A percentile compares a stretch with the other conserved stretches of the same genome.
These are phyloP conservation scores for Uropetala carovei DNA, from an alignment of 2,888 invertebrate genomes.

Conservation along the genomic window DNA sequence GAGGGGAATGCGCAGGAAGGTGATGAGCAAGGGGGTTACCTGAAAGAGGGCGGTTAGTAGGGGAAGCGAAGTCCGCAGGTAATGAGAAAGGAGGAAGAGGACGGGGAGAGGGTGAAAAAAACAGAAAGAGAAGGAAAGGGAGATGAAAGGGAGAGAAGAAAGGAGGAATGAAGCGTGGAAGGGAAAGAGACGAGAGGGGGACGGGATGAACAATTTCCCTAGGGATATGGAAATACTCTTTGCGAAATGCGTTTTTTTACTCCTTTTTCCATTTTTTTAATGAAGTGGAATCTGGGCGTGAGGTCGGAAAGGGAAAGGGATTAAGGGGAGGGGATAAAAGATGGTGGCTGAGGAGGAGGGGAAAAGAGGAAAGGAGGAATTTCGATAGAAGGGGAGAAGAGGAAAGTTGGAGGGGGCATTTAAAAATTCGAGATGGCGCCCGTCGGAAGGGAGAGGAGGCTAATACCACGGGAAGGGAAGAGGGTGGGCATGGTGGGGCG, in stretches of 20 bases:
- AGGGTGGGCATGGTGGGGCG: too few relatives aligned
- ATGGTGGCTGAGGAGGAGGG: not conserved
- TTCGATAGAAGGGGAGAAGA: not conserved
- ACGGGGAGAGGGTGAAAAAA: too few relatives aligned
- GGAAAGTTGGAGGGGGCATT: not conserved
- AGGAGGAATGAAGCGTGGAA: not conserved
- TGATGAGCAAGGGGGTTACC: not conserved
- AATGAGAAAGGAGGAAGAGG: not conserved
- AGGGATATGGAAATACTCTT: conserved; percentile 58
- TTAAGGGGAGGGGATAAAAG: not conserved
- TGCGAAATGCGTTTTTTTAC: not conserved
- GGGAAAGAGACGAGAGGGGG: not conserved
- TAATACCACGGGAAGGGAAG: not conserved
- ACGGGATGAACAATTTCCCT: conserved; percentile 51
- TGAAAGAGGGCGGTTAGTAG: not conserved
- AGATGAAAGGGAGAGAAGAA: not conserved
- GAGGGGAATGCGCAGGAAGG: not conserved
- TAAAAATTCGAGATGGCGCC: not conserved
- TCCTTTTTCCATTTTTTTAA: conserved; percentile 45
- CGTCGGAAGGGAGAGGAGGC: not conserved
- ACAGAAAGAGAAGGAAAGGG: not conserved
- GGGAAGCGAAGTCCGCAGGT: not conserved
- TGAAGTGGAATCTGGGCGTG: conserved; percentile 43
- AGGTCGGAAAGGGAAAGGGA: not conserved
- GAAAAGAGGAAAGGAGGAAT: not conserved